These are phyloP conservation scores for Oscheius sp. DNA, from an alignment of 2,888 invertebrate genomes.

Conservation along the genomic window DNA sequence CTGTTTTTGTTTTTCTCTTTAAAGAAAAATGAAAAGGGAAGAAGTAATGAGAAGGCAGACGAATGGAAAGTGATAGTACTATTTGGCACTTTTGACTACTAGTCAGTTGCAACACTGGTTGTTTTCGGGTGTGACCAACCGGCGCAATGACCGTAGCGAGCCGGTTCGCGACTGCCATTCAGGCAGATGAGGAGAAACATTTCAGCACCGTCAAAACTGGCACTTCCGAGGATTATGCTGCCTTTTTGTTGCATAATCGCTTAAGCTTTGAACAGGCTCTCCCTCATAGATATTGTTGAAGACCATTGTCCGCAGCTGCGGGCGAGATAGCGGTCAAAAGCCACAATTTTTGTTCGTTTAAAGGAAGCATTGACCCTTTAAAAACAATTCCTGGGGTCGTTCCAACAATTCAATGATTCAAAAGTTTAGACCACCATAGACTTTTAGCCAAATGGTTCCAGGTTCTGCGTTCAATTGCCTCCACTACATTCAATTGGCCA, in stretches of 20 bases:
- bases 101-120: conserved; percentile 36
- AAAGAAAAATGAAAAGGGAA: no score
- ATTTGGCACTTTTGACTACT: not conserved
- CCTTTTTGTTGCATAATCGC: conserved; percentile 2
- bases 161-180: conserved; percentile 26
- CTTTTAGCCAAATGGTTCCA: no score
- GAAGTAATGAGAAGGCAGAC: no score
- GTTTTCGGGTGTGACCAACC: conserved; percentile 28
- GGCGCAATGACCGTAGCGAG: conserved; percentile 31
- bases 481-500: no score
- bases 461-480: no score
- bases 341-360: not conserved
- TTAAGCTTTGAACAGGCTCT: not conserved
- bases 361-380: not conserved
- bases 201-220: conserved; percentile 20
- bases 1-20: no score
- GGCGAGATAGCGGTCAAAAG: not conserved
- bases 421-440: no score
- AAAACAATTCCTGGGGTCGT: no score
- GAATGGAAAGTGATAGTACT: no score
- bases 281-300: not conserved
- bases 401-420: no score
- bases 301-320: not conserved
- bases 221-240: conserved; percentile 19
- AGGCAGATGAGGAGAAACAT: conserved; percentile 23